Evolutionary conservation across 2,888 invertebrate genomes (phyloP), one percentile per base, ranked within the genome.

Genomic region (Crioceris asparagi): DNA sequence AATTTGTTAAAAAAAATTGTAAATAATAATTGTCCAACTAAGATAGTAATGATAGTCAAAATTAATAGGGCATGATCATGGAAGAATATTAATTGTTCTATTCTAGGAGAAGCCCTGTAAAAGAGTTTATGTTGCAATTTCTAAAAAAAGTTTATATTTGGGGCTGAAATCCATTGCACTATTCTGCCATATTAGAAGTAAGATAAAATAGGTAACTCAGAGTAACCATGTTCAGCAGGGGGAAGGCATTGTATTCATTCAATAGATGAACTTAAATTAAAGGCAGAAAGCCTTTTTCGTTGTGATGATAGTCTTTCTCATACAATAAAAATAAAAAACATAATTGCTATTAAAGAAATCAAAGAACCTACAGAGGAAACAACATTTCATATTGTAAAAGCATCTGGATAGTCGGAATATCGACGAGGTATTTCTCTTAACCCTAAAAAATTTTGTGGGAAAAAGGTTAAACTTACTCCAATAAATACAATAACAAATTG

Each of bases 361-460:
- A 73, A 64, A 17, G 77, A 77, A n/a, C 80, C 79, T 57, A 79
- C 65, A 3, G 78, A 76, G 17, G 79, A 79, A 41, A 79, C 54
- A 47, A 75, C 57, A 70, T 82, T 82, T 77, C 79, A 81, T 37
- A 39, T 8, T 17, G 35, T 36, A 29, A 40, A 49, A 11, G 41
- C 29, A 38, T 49, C 44, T n/a, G 46, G 47, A 11, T 45, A 48
- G 32, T 49, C 46, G 4, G 79, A 76, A 35, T 82, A 82, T 42
- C 83, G 82, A 38, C 83, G 82, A 31, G 82, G 83, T 65, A 83
- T 82, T 0, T 79, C 78, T 17, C 68, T 69, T 65, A 79, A 57
- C 35, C 79, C 79, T 63, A 79, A 60, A 52, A 84, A 83, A 66
- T 84, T 80, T 71, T 80, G 79, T 0, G 83, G 82, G n/a, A 84